phyloP scores from a whole-genome alignment of 2,888 invertebrate genomes.

The Thecocarcelia acutangulata region DNA sequence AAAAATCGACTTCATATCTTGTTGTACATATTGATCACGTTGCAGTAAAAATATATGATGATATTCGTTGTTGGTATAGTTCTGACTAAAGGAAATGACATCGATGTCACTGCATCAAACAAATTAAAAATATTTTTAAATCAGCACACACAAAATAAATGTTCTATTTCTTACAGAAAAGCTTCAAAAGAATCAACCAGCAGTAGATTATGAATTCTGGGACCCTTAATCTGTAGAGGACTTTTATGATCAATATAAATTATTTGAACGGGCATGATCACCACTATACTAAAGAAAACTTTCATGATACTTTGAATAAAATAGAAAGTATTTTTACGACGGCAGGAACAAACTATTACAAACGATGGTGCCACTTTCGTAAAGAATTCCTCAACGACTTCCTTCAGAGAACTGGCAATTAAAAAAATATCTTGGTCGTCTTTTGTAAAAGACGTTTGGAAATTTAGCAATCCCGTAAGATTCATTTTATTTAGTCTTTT shows the following conservation, averaged over 20 bases:
- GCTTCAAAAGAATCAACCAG: conserved; percentile 60
- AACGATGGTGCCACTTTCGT: conserved; percentile 41
- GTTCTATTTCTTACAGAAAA: conserved; percentile 54
- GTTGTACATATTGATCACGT: conserved; percentile 67
- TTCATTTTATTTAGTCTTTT: conserved; percentile 28
- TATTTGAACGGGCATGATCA: conserved; percentile 72
- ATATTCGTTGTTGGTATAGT: conserved; percentile 74
- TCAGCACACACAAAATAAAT: background rate
- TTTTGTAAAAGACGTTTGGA: background rate
- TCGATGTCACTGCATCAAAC: conserved; percentile 67
- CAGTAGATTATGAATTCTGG: conserved; percentile 41
- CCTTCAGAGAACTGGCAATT: conserved; percentile 39
- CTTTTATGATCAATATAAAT: conserved; percentile 35
- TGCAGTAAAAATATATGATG: conserved; percentile 75
- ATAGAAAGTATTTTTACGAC: conserved; percentile 69
- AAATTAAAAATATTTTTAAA: background rate
- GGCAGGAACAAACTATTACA: conserved; percentile 72
- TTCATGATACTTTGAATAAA: conserved; percentile 72
- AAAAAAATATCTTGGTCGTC: conserved; percentile 13
- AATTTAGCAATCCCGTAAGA: conserved; percentile 45
- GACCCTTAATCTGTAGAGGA: conserved; percentile 37
- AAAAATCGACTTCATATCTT: conserved; percentile 67
- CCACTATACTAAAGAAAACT: conserved; percentile 70
- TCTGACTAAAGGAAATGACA: conserved; percentile 70
- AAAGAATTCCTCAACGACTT: conserved; percentile 31